phyloP scores from a whole-genome alignment of 2,797 vertebrate species.

The Centroberyx gerrardi region DNA sequence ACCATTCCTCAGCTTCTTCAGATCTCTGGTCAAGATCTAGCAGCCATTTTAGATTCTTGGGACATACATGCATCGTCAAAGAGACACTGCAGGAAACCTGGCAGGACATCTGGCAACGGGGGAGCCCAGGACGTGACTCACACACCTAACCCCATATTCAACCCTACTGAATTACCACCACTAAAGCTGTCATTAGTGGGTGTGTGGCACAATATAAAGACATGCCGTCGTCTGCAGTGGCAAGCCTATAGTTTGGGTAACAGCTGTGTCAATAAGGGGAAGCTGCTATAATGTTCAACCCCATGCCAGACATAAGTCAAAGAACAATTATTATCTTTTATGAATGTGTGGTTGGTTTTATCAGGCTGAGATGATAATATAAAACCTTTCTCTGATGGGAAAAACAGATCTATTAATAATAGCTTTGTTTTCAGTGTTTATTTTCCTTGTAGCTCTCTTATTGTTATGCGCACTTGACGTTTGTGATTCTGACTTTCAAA shows the following conservation, averaged over 20 bases:
- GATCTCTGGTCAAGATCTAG: constrained; percentile 22
- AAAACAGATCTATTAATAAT: constrained; percentile 46
- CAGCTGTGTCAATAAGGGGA: constrained; percentile 85
- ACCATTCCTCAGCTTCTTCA: neutral
- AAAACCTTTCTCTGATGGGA: constrained; percentile 45
- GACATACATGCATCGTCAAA: constrained; percentile 48
- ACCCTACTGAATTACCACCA: constrained; percentile 79
- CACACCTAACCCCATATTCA: constrained; percentile 81
- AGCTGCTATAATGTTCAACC: constrained; percentile 72
- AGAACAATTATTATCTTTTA: constrained; percentile 77
- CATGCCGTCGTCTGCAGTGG: constrained; percentile 68
- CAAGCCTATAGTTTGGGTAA: constrained; percentile 80
- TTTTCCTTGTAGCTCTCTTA: neutral
- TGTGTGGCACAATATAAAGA: constrained; percentile 81
- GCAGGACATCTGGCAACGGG: constrained; percentile 78
- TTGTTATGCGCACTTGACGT: constrained; percentile 46
- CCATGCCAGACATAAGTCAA: constrained; percentile 71
- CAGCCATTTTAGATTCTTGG: constrained; percentile 64
- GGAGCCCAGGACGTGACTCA: constrained; percentile 74
- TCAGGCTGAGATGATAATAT: constrained; percentile 63
- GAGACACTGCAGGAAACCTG: constrained; percentile 68
- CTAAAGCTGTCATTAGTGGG: constrained; percentile 85
- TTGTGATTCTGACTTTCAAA: constrained; percentile 41
- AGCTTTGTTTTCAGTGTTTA: constrained; percentile 44
- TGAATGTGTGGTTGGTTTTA: constrained; percentile 83